phyloP scores from a whole-genome alignment of 2,888 invertebrate species.

The Isotomurus palustris region DNA sequence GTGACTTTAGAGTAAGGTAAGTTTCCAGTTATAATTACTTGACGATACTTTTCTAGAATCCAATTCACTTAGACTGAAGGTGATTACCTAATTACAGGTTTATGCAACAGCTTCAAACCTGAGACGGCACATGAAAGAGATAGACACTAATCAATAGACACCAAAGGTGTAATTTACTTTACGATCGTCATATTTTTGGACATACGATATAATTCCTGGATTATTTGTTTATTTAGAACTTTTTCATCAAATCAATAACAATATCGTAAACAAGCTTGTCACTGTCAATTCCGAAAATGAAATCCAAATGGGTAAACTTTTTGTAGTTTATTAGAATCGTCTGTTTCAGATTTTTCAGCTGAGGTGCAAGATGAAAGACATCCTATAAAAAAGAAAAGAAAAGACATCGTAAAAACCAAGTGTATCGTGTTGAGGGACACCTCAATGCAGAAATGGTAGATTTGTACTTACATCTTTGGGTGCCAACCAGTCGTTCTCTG shows the following conservation, averaged over 20 bases:
- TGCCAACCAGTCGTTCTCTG: conserved; percentile 62
- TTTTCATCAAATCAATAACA: conserved; percentile 16
- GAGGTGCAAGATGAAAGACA: conserved; percentile 8
- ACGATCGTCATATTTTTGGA: too few species aligned
- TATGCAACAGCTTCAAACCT: too few species aligned
- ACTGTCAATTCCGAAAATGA: conserved; percentile 38
- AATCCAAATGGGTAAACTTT: conserved; percentile 44
- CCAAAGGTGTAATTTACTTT: too few species aligned
- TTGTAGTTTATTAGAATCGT: conserved; percentile 19
- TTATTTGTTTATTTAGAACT: not conserved
- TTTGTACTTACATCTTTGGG: conserved; percentile 10
- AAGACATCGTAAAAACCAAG: too few species aligned
- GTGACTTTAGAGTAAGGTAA: too few species aligned
- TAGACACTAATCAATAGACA: too few species aligned
- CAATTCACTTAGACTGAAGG: too few species aligned
- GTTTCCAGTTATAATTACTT: too few species aligned
- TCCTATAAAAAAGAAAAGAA: conserved; percentile 10
- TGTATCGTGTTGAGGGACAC: not conserved
- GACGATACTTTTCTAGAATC: too few species aligned
- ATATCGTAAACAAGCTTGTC: conserved; percentile 31
- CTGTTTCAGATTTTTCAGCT: conserved; percentile 10
- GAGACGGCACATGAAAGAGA: too few species aligned
- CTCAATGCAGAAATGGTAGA: not conserved
- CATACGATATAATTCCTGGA: too few species aligned
- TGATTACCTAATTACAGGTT: too few species aligned